Percentiles rank a stretch among this genome's conserved stretches.
Evolutionary conservation across 1,140 invertebrate genomes (phyloP).

Genomic region (Neelides sp.): DNA sequence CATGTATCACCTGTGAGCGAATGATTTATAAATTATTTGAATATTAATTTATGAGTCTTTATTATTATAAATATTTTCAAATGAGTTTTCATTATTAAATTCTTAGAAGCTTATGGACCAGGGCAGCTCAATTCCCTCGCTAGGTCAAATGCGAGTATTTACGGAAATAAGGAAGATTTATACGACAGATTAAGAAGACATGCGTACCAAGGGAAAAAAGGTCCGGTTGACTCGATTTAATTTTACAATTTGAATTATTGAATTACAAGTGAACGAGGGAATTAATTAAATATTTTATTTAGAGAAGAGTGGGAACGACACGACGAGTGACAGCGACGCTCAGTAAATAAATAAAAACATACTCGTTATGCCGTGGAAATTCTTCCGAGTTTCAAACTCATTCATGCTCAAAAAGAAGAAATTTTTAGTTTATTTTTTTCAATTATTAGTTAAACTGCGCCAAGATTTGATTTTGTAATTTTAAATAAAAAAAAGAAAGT

Average conservation of each 20-base stretch:
- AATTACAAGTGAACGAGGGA: too few species aligned
- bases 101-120: slow-evolving; percentile 63
- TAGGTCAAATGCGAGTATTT: slow-evolving; percentile 80
- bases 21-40: not conserved
- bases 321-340: slow-evolving; percentile 33
- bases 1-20: too few species aligned
- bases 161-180: slow-evolving; percentile 88
- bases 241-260: slow-evolving; percentile 9
- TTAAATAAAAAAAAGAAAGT: too few species aligned
- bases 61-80: not conserved
- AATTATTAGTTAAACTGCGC: too few species aligned
- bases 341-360: too few species aligned
- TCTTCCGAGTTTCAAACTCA: too few species aligned
- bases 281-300: too few species aligned
- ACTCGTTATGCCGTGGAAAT: too few species aligned
- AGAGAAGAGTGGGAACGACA: slow-evolving; percentile 32
- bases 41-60: slow-evolving; percentile 4
- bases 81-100: slow-evolving; percentile 14
- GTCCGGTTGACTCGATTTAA: slow-evolving; percentile 38
- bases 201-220: slow-evolving; percentile 91
- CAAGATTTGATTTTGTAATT: too few species aligned
- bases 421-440: too few species aligned
- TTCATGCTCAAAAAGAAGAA: too few species aligned
- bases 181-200: slow-evolving; percentile 90
- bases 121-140: slow-evolving; percentile 72